phyloP scores from a whole-genome alignment of 2,113 vertebrate genomes.

The Microtus ochrogaster region DNA sequence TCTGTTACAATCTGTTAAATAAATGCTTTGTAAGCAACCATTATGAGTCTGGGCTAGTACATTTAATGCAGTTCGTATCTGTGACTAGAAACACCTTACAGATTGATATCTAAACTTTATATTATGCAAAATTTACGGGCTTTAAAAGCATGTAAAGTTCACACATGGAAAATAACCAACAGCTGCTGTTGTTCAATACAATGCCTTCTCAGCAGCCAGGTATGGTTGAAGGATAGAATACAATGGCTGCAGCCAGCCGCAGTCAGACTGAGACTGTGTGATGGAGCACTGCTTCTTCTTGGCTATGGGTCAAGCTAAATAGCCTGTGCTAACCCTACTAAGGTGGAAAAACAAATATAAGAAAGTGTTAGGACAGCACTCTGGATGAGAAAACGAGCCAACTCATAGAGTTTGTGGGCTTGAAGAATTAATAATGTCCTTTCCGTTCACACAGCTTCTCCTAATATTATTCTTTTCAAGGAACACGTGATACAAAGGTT shows the following conservation, averaged over 20 bases:
- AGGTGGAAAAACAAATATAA: not conserved
- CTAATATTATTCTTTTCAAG: not conserved
- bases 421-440: not conserved
- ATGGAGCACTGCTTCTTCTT: not conserved
- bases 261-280: not conserved
- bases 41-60: too few species aligned
- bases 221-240: not conserved
- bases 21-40: not conserved
- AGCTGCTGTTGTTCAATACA: not conserved
- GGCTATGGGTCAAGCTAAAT: not conserved
- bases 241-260: not conserved
- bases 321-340: not conserved
- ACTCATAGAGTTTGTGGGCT: not conserved
- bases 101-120: not conserved
- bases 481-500: too few species aligned
- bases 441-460: not conserved
- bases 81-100: not conserved
- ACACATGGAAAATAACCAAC: not conserved
- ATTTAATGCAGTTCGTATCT: not conserved
- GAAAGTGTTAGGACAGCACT: not conserved
- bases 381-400: not conserved
- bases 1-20: not conserved
- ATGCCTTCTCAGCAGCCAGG: not conserved
- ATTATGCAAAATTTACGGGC: not conserved
- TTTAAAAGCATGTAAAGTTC: not conserved